These are phyloP conservation scores for Thumatha senex DNA, from an alignment of 2,888 invertebrate genomes.

Conservation along the genomic window DNA sequence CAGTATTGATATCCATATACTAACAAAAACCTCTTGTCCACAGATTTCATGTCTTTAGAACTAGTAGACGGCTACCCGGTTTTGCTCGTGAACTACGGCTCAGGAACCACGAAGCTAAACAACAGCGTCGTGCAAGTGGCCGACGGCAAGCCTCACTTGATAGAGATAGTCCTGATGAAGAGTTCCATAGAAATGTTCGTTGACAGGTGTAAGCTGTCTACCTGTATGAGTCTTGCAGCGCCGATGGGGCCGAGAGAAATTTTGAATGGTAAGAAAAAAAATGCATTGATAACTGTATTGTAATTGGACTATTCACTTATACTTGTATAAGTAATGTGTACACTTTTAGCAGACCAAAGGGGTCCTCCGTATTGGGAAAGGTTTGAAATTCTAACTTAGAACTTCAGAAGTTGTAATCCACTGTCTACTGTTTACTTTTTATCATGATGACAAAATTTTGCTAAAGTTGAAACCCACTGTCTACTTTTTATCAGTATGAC, in stretches of 20 bases:
- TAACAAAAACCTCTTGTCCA: conserved; percentile 22
- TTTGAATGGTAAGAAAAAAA: conserved; percentile 82
- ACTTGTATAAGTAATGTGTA: too few relatives aligned
- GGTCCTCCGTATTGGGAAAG: too few relatives aligned
- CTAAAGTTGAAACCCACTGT: too few relatives aligned
- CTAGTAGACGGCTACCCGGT: conserved; percentile 92
- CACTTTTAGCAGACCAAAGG: too few relatives aligned
- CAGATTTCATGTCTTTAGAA: conserved; percentile 96
- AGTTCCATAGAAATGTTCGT: conserved; percentile 90
- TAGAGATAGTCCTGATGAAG: conserved; percentile 89
- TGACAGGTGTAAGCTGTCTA: conserved; percentile 88
- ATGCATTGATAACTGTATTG: too few relatives aligned
- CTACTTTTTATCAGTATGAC: too few relatives aligned
- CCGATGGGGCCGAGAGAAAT: conserved; percentile 89
- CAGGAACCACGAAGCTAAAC: conserved; percentile 88
- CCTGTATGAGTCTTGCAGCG: conserved; percentile 88
- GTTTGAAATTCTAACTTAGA: too few relatives aligned
- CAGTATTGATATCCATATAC: neutral
- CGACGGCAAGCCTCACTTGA: conserved; percentile 93
- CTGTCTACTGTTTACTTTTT: too few relatives aligned
- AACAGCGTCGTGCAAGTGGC: conserved; percentile 88
- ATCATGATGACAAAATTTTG: too few relatives aligned
- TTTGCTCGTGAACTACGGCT: conserved; percentile 94
- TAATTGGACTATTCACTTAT: too few relatives aligned
- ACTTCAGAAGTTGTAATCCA: too few relatives aligned